Percentiles rank a stretch among this genome's conserved stretches.
phyloP scores from a whole-genome alignment of 2,888 invertebrate species.

The Caenorhabditis virilis region DNA sequence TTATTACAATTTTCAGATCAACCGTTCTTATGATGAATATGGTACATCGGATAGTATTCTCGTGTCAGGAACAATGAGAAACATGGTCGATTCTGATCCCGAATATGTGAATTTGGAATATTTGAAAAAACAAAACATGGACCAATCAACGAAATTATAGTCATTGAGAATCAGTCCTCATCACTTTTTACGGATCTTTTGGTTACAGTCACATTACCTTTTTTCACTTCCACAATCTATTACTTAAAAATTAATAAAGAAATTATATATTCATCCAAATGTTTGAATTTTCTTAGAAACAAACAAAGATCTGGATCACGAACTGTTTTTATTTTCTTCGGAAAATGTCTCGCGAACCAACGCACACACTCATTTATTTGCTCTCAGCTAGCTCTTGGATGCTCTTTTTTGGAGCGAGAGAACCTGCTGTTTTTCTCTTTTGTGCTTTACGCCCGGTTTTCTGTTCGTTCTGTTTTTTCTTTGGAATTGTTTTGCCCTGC shows the following conservation, averaged over 20 bases:
- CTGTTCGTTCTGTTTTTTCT: background rate
- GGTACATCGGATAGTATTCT: slow-evolving; percentile 45
- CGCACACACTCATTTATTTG: background rate
- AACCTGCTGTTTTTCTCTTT: background rate
- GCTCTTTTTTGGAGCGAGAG: background rate
- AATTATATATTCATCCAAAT: background rate
- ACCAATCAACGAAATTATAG: slow-evolving; percentile 35
- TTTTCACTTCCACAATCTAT: background rate
- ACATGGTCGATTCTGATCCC: slow-evolving; percentile 31
- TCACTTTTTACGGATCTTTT: background rate
- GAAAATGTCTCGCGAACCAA: background rate
- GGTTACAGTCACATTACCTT: too few relatives aligned
- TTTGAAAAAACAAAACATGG: slow-evolving; percentile 34
- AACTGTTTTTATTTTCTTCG: background rate
- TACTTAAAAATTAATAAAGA: background rate
- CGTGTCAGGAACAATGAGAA: slow-evolving; percentile 31
- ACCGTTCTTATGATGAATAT: slow-evolving; percentile 27
- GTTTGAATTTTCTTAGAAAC: background rate
- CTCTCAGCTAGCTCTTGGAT: background rate
- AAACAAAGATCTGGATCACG: background rate
- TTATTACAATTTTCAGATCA: slow-evolving; percentile 29
- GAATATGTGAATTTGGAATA: slow-evolving; percentile 49
- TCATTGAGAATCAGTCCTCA: background rate
- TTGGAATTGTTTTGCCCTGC: background rate
- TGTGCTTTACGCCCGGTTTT: background rate